A percentile compares a stretch with the other conserved stretches of the same genome.
phyloP scores from a whole-genome alignment of 2,888 invertebrate species.

The Epinotia ramella region DNA sequence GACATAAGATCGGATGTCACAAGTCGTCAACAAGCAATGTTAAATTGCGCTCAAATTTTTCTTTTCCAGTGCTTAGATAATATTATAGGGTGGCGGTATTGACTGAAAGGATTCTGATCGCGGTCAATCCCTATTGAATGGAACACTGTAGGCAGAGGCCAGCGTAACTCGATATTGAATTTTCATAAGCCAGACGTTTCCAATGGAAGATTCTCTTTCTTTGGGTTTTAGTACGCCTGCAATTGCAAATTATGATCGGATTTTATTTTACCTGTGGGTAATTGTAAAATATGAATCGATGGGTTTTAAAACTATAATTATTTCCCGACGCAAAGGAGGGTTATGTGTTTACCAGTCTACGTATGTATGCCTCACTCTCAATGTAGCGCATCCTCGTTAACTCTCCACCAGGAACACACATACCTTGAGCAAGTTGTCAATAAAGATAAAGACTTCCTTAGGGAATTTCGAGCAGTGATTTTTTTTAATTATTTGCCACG shows the following conservation, averaged over 20 bases:
- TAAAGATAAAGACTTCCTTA: no score
- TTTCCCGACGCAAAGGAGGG: no score
- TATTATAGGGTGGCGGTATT: constrained; percentile 24
- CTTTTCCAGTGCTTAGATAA: constrained; percentile 4
- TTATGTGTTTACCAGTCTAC: no score
- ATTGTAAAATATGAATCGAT: background rate
- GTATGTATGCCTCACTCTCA: no score
- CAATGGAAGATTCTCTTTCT: constrained; percentile 1
- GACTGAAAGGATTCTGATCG: constrained; percentile 30
- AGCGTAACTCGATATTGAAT: constrained; percentile 38
- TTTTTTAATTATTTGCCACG: no score
- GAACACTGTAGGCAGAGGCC: constrained; percentile 32
- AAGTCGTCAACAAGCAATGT: no score
- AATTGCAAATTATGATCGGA: background rate
- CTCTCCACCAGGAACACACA: no score
- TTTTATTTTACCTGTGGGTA: background rate
- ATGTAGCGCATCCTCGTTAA: no score
- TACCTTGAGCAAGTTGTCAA: no score
- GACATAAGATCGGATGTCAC: no score
- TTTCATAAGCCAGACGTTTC: constrained; percentile 15
- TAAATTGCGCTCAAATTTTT: background rate
- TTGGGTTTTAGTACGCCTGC: background rate
- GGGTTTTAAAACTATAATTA: no score
- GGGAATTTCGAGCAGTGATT: no score
- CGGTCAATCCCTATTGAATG: constrained; percentile 31